phyloP scores from a whole-genome alignment of 2,888 invertebrate genomes.

The Operophtera brumata region DNA sequence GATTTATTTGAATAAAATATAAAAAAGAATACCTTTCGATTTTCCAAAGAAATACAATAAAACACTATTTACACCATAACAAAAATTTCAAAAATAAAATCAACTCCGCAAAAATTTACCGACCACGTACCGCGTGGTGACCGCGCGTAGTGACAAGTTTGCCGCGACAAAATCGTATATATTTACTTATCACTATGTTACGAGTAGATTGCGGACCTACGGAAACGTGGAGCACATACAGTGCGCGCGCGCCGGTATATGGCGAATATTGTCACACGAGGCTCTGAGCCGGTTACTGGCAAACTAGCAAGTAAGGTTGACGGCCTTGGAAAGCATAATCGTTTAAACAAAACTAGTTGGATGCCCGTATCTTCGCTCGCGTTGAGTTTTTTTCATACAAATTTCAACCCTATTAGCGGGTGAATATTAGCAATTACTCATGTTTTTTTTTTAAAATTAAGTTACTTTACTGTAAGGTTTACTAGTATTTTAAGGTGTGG shows the following conservation, averaged over 20 bases:
- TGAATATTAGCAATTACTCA: no score
- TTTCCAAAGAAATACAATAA: not conserved
- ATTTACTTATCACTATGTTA: constrained; percentile 1
- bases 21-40: not conserved
- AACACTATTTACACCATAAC: constrained; percentile 6
- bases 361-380: no score
- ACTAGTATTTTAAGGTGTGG: no score
- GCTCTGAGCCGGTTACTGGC: constrained; percentile 20
- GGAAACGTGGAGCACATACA: constrained; percentile 3
- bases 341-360: constrained; percentile 44
- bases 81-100: not conserved
- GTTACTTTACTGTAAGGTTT: no score
- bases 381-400: no score
- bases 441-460: no score
- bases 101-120: constrained; percentile 3
- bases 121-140: constrained; percentile 1
- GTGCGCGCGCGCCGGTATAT: constrained; percentile 51
- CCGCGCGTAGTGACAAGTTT: constrained; percentile 32
- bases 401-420: no score
- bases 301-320: constrained; percentile 45
- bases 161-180: constrained; percentile 24
- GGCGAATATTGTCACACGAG: constrained; percentile 66
- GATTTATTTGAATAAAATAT: not conserved
- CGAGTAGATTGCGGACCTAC: constrained; percentile 8
- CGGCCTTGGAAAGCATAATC: constrained; percentile 56